These are phyloP conservation scores for Netelia inedita DNA, from an alignment of 2,888 invertebrate species.

Conservation along the genomic window DNA sequence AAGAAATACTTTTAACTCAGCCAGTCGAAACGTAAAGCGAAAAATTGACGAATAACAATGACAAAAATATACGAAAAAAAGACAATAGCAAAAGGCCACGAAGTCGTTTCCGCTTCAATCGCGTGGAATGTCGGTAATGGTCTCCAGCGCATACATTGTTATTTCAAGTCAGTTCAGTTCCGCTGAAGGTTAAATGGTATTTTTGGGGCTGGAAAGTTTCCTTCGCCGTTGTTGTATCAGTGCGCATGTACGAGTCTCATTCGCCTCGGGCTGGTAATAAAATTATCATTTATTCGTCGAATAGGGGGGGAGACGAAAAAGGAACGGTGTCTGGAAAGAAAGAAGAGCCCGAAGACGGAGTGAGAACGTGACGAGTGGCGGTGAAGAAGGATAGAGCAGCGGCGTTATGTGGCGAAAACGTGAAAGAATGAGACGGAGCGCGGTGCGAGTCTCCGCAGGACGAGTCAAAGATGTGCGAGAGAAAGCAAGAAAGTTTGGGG, in stretches of 20 bases:
- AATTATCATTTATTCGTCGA: conserved; percentile 81
- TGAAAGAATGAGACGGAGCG: conserved; percentile 39
- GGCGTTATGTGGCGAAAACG: conserved; percentile 22
- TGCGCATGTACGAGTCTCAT: conserved; percentile 60
- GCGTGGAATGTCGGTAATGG: conserved; percentile 74
- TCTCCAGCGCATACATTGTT: conserved; percentile 73
- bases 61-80: conserved; percentile 24
- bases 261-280: conserved; percentile 79
- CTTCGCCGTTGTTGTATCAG: background rate
- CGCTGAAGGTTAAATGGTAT: conserved; percentile 74
- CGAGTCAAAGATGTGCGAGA: conserved; percentile 62
- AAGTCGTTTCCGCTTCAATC: conserved; percentile 37
- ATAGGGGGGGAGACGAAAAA: conserved; percentile 61
- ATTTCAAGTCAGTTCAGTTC: conserved; percentile 75
- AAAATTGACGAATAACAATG: conserved; percentile 17
- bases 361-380: conserved; percentile 62
- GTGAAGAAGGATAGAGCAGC: conserved; percentile 34
- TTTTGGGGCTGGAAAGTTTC: conserved; percentile 76
- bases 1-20: background rate
- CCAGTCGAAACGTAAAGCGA: background rate
- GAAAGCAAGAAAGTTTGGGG: conserved; percentile 61
- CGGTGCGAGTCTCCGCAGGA: conserved; percentile 18
- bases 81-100: conserved; percentile 34
- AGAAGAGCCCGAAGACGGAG: conserved; percentile 45
- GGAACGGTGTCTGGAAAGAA: conserved; percentile 36